Conservation (phyloP, 2,888 invertebrate genomes). For the Alsophila aescularia region DNA sequence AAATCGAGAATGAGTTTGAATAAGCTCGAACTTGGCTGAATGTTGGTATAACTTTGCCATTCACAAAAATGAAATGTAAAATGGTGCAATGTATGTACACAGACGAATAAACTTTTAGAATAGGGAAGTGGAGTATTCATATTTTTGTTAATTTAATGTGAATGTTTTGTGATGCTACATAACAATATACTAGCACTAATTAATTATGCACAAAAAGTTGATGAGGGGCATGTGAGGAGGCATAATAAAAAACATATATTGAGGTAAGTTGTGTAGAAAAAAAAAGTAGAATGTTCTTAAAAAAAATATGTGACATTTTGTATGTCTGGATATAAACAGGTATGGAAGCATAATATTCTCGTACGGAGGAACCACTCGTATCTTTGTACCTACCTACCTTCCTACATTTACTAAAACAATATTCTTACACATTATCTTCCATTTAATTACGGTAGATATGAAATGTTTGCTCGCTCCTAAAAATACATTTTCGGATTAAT, state of each 20-base stretch:
- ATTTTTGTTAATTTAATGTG: background rate
- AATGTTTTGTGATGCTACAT: background rate
- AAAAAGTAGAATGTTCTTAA: background rate
- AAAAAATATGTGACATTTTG: background rate
- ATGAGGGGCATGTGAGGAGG: background rate
- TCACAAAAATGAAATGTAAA: slow-evolving; percentile 6
- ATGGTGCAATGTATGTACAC: background rate
- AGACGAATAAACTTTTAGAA: background rate
- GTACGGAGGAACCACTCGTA: too few species aligned
- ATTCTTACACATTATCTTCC: background rate
- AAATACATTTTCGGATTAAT: too few species aligned
- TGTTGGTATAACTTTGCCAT: slow-evolving; percentile 7
- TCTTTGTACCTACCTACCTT: too few species aligned
- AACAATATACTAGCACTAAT: background rate
- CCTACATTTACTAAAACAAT: background rate
- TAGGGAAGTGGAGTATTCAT: background rate
- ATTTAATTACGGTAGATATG: too few species aligned
- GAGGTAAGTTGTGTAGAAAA: background rate
- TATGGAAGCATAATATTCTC: too few species aligned
- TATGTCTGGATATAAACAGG: too few species aligned
- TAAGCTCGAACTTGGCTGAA: slow-evolving; percentile 18
- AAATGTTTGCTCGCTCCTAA: too few species aligned
- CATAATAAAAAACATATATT: too few species aligned
- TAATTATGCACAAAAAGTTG: background rate
- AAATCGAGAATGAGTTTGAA: slow-evolving; percentile 42